Conservation (phyloP, 2,113 vertebrate genomes). For the Indicator indicator region DNA sequence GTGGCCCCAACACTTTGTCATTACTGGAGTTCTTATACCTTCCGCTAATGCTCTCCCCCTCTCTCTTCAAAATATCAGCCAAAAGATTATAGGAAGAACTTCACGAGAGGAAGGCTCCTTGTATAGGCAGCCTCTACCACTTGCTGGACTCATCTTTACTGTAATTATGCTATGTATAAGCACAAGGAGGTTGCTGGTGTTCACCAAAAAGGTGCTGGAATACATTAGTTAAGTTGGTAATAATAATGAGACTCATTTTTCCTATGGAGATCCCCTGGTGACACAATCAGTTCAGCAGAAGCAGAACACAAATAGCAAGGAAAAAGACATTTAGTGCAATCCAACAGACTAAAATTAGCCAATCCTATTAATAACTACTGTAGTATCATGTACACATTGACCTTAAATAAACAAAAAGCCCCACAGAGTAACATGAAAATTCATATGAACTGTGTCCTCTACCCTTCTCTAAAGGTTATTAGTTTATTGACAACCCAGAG, state of each 20-base stretch:
- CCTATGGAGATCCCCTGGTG: not conserved
- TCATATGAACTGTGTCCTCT: not conserved
- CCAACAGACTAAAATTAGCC: constrained; percentile 3
- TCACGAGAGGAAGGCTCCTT: not conserved
- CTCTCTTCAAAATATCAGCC: not conserved
- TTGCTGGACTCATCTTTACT: not conserved
- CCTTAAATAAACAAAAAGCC: not conserved
- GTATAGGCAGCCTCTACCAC: not conserved
- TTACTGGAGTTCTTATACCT: not conserved
- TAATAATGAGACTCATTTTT: not conserved
- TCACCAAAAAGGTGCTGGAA: not conserved
- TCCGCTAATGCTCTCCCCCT: not conserved
- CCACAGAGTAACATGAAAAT: not conserved
- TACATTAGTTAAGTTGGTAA: not conserved
- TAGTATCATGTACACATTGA: not conserved
- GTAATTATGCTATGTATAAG: not conserved
- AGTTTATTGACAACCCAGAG: constrained; percentile 8
- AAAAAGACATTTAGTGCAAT: not conserved
- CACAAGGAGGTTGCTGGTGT: not conserved
- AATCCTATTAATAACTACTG: not conserved
- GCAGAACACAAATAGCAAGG: constrained; percentile 25
- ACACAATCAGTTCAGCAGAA: not conserved
- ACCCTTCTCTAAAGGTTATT: not conserved
- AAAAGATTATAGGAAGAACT: not conserved
- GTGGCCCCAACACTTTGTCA: not conserved